phyloP scores from a whole-genome alignment of 2,797 vertebrate genomes.

The Tokudaia tokunoshimensis region DNA sequence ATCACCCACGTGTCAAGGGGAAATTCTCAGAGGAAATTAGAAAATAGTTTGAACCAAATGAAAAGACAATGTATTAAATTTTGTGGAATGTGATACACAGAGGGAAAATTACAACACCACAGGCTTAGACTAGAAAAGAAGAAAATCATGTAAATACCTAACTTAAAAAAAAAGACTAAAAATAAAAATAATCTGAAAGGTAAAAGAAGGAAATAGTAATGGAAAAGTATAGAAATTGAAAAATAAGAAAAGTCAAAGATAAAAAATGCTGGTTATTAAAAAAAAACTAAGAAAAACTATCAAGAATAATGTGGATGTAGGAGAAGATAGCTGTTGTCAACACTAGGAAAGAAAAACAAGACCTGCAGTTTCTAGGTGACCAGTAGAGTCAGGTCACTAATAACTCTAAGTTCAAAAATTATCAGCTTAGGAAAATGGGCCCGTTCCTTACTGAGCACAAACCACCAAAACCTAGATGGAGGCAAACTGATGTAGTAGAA shows the following conservation, averaged over 20 bases:
- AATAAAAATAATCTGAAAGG: conserved; percentile 30
- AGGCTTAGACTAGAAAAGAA: conserved; percentile 22
- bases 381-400: neutral
- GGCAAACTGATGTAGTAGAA: neutral
- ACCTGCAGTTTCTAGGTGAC: neutral
- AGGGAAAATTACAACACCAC: neutral
- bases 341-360: neutral
- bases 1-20: conserved; percentile 38
- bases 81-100: neutral
- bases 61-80: conserved; percentile 31
- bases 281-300: neutral
- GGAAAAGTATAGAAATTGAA: conserved; percentile 40
- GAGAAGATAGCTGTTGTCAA: neutral
- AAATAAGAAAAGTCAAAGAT: conserved; percentile 20
- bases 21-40: conserved; percentile 48
- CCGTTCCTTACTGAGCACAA: neutral
- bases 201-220: conserved; percentile 16
- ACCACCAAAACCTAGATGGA: neutral
- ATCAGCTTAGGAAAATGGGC: conserved; percentile 33
- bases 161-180: conserved; percentile 12
- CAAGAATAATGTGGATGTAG: neutral
- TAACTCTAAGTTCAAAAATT: neutral
- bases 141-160: neutral
- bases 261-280: neutral
- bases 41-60: conserved; percentile 50